phyloP scores from a whole-genome alignment of 2,888 invertebrate species.

The Oconnorella tubifera region DNA sequence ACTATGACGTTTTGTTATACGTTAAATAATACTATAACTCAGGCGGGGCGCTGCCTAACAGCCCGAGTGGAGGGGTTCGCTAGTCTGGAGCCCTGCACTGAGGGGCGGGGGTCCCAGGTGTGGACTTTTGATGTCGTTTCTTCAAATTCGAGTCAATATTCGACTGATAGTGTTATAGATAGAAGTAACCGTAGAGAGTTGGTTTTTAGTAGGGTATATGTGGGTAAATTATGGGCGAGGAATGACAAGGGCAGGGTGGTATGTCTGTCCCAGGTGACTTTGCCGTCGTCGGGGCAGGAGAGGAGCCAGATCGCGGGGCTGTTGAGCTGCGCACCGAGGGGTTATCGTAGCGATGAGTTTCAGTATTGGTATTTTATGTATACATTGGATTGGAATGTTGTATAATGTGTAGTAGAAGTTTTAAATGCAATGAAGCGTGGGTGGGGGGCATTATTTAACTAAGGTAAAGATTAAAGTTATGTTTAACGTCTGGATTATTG shows the following conservation, averaged over 20 bases:
- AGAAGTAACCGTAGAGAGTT: not conserved
- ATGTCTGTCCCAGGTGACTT: constrained; percentile 10
- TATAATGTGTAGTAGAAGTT: no score
- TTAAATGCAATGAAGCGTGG: no score
- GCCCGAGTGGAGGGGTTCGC: constrained; percentile 10
- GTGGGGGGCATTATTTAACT: no score
- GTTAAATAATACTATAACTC: not conserved
- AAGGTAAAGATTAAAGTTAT: no score
- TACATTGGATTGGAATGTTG: constrained; percentile 8
- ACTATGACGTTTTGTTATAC: not conserved
- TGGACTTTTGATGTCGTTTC: constrained; percentile 7
- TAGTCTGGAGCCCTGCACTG: not conserved
- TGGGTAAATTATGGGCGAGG: not conserved
- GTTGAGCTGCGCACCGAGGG: not conserved
- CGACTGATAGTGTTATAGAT: not conserved
- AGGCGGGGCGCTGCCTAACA: constrained; percentile 3
- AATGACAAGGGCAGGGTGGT: not conserved
- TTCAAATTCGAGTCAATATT: not conserved
- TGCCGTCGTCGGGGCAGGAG: not conserved
- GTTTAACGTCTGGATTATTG: no score
- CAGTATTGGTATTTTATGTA: constrained; percentile 12
- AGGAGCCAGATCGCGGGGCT: constrained; percentile 8
- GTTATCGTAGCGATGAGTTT: not conserved
- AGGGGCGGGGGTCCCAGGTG: not conserved
- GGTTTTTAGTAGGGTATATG: not conserved